These are phyloP conservation scores for Crotalus tigris DNA, from an alignment of 2,113 vertebrate genomes.

Conservation along the genomic window DNA sequence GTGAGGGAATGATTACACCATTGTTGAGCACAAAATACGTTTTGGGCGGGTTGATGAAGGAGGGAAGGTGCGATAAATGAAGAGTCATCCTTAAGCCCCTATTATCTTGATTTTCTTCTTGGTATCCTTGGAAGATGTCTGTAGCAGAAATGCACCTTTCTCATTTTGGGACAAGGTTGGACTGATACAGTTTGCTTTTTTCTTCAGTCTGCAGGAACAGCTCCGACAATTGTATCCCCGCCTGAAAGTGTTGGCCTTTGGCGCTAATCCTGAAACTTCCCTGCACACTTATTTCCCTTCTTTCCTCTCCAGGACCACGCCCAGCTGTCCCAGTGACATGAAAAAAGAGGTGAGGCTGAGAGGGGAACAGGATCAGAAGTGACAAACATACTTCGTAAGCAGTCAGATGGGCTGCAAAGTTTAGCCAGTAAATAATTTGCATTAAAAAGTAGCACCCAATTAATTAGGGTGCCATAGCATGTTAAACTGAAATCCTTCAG, in stretches of 20 bases:
- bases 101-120: not conserved
- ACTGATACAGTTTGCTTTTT: not conserved
- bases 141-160: not conserved
- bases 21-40: not conserved
- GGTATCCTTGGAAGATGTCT: not conserved
- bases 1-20: not conserved
- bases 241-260: conserved; percentile 88
- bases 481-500: not conserved
- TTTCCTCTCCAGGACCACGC: conserved; percentile 89
- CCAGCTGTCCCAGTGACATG: conserved; percentile 81
- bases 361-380: not conserved
- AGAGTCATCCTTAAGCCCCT: not conserved
- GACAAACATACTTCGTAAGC: no score
- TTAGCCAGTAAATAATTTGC: not conserved
- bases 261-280: conserved; percentile 81
- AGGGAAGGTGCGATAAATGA: not conserved
- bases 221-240: conserved; percentile 86
- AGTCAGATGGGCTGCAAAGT: not conserved
- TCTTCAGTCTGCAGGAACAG: conserved; percentile 87
- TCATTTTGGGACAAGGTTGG: not conserved
- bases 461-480: not conserved
- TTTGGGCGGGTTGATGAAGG: not conserved
- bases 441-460: not conserved
- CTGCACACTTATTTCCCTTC: conserved; percentile 94
- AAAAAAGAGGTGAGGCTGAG: conserved; percentile 81